A percentile compares a stretch with the other conserved stretches of the same genome.
phyloP scores from a whole-genome alignment of 2,797 vertebrate species.

The Gorsachius magnificus region DNA sequence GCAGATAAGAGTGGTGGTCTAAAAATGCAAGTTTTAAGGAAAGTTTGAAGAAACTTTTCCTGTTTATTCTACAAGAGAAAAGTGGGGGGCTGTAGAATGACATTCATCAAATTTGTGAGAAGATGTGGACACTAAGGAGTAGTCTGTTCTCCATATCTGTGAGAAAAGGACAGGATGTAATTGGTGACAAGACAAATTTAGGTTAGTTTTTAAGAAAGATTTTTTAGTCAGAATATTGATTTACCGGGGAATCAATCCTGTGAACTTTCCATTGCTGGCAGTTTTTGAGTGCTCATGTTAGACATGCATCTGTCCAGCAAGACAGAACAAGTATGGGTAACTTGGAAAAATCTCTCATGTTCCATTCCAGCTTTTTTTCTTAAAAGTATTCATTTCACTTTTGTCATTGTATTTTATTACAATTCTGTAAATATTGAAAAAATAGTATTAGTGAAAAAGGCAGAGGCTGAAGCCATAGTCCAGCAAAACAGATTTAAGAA shows the following conservation, averaged over 20 bases:
- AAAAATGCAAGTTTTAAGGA: background rate
- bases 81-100: background rate
- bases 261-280: background rate
- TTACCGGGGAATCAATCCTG: background rate
- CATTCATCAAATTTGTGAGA: background rate
- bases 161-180: background rate
- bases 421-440: background rate
- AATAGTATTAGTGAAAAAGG: background rate
- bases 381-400: background rate
- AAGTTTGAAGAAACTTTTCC: background rate
- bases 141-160: background rate
- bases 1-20: background rate
- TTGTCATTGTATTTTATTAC: background rate
- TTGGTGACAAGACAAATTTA: background rate
- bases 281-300: background rate
- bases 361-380: background rate
- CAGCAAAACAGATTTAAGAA: background rate
- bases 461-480: background rate
- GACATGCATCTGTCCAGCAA: background rate
- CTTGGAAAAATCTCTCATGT: background rate
- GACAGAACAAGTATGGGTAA: background rate
- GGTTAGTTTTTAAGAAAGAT: background rate
- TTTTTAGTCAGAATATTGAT: background rate
- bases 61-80: background rate
- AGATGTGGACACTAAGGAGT: background rate